Percentiles rank a stretch among this genome's conserved stretches.
Conservation (phyloP, 2,888 invertebrate genomes). For the Noctuana brunneofusca region DNA sequence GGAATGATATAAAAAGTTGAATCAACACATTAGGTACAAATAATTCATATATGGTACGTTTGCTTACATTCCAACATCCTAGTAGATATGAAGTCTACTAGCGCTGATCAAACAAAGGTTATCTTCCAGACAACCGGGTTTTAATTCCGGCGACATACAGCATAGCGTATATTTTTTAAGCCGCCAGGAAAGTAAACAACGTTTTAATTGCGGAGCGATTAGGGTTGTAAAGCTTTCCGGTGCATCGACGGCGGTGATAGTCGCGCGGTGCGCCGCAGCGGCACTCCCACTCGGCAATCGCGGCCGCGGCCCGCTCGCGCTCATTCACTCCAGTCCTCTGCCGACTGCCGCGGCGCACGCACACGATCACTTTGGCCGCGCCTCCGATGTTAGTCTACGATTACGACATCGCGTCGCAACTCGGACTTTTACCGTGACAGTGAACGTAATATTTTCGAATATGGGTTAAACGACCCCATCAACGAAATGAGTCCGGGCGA, state of each 20-base stretch:
- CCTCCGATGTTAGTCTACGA: slow-evolving; percentile 79
- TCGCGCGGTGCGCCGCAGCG: slow-evolving; percentile 66
- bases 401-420: slow-evolving; percentile 75
- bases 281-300: slow-evolving; percentile 71
- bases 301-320: slow-evolving; percentile 67
- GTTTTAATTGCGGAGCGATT: slow-evolving; percentile 76
- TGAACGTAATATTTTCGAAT: slow-evolving; percentile 74
- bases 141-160: slow-evolving; percentile 30
- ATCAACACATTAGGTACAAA: neutral
- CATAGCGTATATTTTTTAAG: slow-evolving; percentile 41
- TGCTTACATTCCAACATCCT: slow-evolving; percentile 6
- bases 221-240: slow-evolving; percentile 78
- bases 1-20: neutral
- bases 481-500: slow-evolving; percentile 80
- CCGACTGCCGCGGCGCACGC: slow-evolving; percentile 73
- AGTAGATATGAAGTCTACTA: neutral
- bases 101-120: slow-evolving; percentile 31
- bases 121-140: slow-evolving; percentile 29
- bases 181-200: slow-evolving; percentile 73
- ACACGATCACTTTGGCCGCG: slow-evolving; percentile 64
- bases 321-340: slow-evolving; percentile 79
- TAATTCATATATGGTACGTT: neutral
- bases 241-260: slow-evolving; percentile 65
- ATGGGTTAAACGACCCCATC: slow-evolving; percentile 88
- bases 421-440: slow-evolving; percentile 78